Evolutionary conservation across 92 coral and sea anemone genomes (phyloP).

Genomic region (Virgularia gustaviana): DNA sequence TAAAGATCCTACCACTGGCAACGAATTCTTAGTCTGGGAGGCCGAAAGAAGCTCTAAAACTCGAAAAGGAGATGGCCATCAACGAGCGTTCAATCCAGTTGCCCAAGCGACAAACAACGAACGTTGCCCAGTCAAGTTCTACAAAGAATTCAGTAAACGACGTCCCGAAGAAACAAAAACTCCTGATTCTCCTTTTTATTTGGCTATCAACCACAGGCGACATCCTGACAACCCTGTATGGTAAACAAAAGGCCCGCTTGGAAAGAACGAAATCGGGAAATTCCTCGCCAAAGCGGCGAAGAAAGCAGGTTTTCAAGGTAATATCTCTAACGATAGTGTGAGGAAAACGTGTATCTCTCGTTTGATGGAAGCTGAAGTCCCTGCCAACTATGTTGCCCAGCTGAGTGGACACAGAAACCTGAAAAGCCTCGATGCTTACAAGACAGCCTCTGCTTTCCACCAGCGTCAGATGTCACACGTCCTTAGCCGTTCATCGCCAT

Average conservation of each 20-base stretch:
- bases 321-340: constrained; percentile 37
- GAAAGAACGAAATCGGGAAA: no score
- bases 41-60: constrained; percentile 38
- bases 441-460: constrained; percentile 36
- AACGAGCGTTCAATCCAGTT: constrained; percentile 23
- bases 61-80: constrained; percentile 20
- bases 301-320: neutral
- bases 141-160: constrained; percentile 28
- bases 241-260: constrained; percentile 28
- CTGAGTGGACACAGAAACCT: constrained; percentile 48
- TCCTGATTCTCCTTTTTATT: constrained; percentile 36
- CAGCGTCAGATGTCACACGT: constrained; percentile 31
- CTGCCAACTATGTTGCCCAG: constrained; percentile 40
- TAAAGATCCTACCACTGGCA: constrained; percentile 7
- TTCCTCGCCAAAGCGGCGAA: constrained; percentile 27
- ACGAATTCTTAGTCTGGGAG: constrained; percentile 31
- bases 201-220: constrained; percentile 32
- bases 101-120: constrained; percentile 1
- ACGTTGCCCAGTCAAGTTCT: constrained; percentile 34
- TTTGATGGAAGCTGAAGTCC: constrained; percentile 34
- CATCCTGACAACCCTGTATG: neutral
- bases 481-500: neutral
- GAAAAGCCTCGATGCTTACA: constrained; percentile 35
- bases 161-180: constrained; percentile 41
- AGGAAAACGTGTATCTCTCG: constrained; percentile 25